Conservation (phyloP, 2,797 vertebrate species). For the Enteromius argenteus region DNA sequence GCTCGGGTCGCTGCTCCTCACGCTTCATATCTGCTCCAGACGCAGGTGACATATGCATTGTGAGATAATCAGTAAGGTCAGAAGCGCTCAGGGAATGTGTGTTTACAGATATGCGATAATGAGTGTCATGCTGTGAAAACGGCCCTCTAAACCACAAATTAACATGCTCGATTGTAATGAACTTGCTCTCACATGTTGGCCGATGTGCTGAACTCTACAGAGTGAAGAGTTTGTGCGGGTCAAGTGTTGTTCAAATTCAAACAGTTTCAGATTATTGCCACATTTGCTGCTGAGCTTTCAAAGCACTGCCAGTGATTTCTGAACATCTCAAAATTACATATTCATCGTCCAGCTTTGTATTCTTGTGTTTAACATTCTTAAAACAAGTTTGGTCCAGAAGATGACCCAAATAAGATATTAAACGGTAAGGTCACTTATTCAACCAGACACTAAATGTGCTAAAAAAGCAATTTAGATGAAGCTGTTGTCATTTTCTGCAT, state of each 20-base stretch:
- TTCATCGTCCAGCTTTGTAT: not conserved
- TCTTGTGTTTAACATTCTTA: not conserved
- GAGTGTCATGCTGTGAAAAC: constrained; percentile 70
- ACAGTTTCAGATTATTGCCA: not conserved
- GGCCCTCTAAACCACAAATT: constrained; percentile 66
- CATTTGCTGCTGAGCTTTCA: not conserved
- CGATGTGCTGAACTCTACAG: not conserved
- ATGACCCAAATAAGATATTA: not conserved
- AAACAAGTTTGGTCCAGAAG: not conserved
- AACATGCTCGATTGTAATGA: constrained; percentile 58
- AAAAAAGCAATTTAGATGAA: not conserved
- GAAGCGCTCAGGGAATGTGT: constrained; percentile 63
- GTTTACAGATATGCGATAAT: constrained; percentile 73
- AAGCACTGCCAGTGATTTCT: not conserved
- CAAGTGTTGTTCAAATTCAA: not conserved
- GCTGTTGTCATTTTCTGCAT: not conserved
- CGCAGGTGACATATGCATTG: constrained; percentile 8
- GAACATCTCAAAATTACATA: not conserved
- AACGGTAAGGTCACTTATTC: not conserved
- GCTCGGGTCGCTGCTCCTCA: not conserved
- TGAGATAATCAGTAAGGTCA: constrained; percentile 62
- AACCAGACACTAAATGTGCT: not conserved
- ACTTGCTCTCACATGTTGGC: not conserved
- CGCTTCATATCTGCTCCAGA: constrained; percentile 28
- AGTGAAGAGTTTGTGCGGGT: not conserved